These are phyloP conservation scores for Hydractinia symbiolongicarpus DNA, from an alignment of 30 jellyfish, hydroid and myxozoan genomes.

Conservation along the genomic window DNA sequence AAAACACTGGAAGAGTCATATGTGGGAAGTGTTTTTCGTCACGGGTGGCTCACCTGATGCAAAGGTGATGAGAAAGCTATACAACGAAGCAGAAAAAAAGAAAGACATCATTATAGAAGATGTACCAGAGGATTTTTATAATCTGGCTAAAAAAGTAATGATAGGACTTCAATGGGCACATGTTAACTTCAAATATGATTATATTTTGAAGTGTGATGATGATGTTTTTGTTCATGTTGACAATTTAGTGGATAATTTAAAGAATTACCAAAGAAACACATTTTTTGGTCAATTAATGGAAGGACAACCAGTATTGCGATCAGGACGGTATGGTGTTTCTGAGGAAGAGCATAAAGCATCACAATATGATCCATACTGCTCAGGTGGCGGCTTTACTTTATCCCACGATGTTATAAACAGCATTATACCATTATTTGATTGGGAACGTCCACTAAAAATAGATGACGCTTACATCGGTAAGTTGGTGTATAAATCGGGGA, in stretches of 20 bases:
- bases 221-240: slow-evolving; percentile 33
- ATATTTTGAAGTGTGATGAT: slow-evolving; percentile 31
- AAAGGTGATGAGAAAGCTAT: slow-evolving; percentile 16
- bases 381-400: slow-evolving; percentile 46
- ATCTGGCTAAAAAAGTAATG: slow-evolving; percentile 26
- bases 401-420: slow-evolving; percentile 25
- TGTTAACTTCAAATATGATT: slow-evolving; percentile 16
- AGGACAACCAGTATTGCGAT: slow-evolving; percentile 36
- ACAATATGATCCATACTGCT: slow-evolving; percentile 39
- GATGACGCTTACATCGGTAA: slow-evolving; percentile 45
- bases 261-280: background rate
- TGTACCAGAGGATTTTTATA: slow-evolving; percentile 28
- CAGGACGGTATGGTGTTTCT: slow-evolving; percentile 31
- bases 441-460: slow-evolving; percentile 9
- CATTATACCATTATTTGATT: slow-evolving; percentile 24
- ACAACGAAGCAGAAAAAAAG: slow-evolving; percentile 13
- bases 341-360: slow-evolving; percentile 33
- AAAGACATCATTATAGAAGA: slow-evolving; percentile 31
- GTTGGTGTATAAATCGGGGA: slow-evolving; percentile 31
- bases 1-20: slow-evolving; percentile 14
- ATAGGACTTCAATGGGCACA: slow-evolving; percentile 34
- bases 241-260: background rate
- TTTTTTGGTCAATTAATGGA: slow-evolving; percentile 25
- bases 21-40: slow-evolving; percentile 19
- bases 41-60: slow-evolving; percentile 2